phyloP scores from a whole-genome alignment of 2,888 invertebrate genomes.

The Diarsia mendica region DNA sequence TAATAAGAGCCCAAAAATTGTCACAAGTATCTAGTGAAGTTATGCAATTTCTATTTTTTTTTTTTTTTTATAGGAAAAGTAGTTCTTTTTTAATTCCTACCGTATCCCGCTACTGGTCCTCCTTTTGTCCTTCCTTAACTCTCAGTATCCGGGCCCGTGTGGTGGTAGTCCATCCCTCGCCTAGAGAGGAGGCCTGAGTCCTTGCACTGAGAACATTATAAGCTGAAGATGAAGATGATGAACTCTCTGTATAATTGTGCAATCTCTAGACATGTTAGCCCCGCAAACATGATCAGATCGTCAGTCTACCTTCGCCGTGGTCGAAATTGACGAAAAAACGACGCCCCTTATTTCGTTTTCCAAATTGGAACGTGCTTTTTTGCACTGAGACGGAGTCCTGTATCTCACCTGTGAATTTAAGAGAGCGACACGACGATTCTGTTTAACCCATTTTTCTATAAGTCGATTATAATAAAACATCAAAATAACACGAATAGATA shows the following conservation, averaged over 20 bases:
- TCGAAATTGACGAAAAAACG: too few relatives aligned
- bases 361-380: too few relatives aligned
- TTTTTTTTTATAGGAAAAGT: neutral
- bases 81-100: neutral
- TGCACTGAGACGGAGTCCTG: neutral
- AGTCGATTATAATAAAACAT: neutral
- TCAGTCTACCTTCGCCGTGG: too few relatives aligned
- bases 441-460: neutral
- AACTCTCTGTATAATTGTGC: neutral
- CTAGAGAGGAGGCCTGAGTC: too few relatives aligned
- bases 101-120: neutral
- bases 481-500: conserved; percentile 5
- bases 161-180: too few relatives aligned
- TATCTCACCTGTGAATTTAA: neutral
- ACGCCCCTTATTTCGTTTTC: too few relatives aligned
- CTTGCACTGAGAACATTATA: too few relatives aligned
- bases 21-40: neutral
- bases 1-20: neutral
- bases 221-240: too few relatives aligned
- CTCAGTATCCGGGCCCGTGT: neutral
- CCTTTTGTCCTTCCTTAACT: neutral
- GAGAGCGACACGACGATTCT: neutral
- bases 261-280: neutral
- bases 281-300: neutral
- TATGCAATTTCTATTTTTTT: conserved; percentile 8